These are phyloP conservation scores for Phocides pigmalion DNA, from an alignment of 1,140 invertebrate species.

Conservation along the genomic window DNA sequence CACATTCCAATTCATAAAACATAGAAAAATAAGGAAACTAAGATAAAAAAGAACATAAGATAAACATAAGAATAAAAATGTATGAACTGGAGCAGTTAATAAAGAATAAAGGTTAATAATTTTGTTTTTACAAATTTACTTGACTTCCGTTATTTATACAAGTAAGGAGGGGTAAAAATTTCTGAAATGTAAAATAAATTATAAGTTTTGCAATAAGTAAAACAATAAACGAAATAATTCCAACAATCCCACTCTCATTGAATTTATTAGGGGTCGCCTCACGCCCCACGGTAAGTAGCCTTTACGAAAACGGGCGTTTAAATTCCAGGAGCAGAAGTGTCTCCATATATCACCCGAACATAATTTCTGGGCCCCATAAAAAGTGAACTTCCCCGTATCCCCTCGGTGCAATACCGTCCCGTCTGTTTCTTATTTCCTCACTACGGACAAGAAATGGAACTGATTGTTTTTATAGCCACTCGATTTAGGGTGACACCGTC, in stretches of 20 bases:
- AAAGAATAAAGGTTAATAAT: too few relatives aligned
- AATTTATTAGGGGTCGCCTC: conserved; percentile 74
- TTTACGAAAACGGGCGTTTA: conserved; percentile 72
- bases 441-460: conserved; percentile 51
- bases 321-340: conserved; percentile 71
- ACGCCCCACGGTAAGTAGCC: conserved; percentile 66
- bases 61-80: too few relatives aligned
- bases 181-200: conserved; percentile 5
- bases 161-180: background rate
- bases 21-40: too few relatives aligned
- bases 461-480: conserved; percentile 74
- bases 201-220: conserved; percentile 10
- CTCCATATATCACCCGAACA: conserved; percentile 72
- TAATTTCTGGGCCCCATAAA: conserved; percentile 77
- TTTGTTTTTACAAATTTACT: too few relatives aligned
- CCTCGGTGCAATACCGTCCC: conserved; percentile 51
- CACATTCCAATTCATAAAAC: too few relatives aligned
- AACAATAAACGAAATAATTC: conserved; percentile 30
- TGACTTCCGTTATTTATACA: too few relatives aligned
- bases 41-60: too few relatives aligned
- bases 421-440: conserved; percentile 76
- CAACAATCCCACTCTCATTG: conserved; percentile 57
- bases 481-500: conserved; percentile 39
- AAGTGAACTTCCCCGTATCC: conserved; percentile 63
- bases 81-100: too few relatives aligned